phyloP scores from a whole-genome alignment of 30 jellyfish, hydroid and myxozoan species.

The Mastigias papua region DNA sequence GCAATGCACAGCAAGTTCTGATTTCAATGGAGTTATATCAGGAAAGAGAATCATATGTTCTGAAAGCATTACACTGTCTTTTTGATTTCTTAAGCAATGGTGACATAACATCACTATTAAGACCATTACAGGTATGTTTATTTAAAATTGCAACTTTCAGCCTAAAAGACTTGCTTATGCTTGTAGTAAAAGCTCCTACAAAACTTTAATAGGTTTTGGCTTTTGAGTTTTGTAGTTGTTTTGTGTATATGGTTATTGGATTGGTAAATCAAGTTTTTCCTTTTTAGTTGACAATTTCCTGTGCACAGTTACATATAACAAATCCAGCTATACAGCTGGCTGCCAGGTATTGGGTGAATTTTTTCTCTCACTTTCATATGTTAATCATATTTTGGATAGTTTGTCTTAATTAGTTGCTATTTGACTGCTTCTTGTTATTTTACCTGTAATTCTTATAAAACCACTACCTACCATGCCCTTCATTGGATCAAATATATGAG shows the following conservation, averaged over 20 bases:
- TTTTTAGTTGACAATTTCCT: constrained; percentile 1
- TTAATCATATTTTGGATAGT: no score
- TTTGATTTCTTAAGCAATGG: background rate
- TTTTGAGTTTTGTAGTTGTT: background rate
- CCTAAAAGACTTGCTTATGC: background rate
- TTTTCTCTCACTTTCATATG: no score
- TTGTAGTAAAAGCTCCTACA: background rate
- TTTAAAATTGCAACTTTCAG: background rate
- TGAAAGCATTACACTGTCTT: constrained; percentile 33
- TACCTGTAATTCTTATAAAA: no score
- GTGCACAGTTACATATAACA: background rate
- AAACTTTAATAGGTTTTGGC: background rate
- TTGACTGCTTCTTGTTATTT: no score
- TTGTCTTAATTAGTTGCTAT: no score
- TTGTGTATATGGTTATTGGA: background rate
- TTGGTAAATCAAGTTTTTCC: background rate
- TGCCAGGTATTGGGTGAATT: background rate
- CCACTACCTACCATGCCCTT: no score
- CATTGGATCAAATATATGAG: no score
- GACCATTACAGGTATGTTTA: constrained; percentile 17
- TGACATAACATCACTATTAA: background rate
- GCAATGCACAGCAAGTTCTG: constrained; percentile 68
- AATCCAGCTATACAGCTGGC: background rate
- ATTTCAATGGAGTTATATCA: constrained; percentile 44
- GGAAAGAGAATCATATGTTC: constrained; percentile 37